phyloP scores from a whole-genome alignment of 2,888 invertebrate genomes.

The Aplocera efformata region DNA sequence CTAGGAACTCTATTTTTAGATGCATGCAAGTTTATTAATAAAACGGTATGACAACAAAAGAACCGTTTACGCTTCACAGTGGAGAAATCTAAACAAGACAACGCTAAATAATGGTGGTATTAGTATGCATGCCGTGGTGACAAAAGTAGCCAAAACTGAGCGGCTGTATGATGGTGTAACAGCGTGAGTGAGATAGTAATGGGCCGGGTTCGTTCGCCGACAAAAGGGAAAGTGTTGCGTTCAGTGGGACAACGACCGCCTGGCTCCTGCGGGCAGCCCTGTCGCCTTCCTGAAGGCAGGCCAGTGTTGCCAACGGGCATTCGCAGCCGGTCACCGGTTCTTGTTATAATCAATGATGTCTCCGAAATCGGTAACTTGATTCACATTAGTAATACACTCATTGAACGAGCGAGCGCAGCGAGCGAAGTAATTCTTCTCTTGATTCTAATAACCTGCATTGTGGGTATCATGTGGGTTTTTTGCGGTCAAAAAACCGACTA shows the following conservation, averaged over 20 bases:
- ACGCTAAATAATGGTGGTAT: slow-evolving; percentile 56
- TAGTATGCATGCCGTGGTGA: slow-evolving; percentile 66
- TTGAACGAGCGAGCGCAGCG: too few species aligned
- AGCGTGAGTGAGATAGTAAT: slow-evolving; percentile 72
- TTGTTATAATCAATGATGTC: too few species aligned
- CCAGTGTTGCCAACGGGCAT: slow-evolving; percentile 19
- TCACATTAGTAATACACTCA: too few species aligned
- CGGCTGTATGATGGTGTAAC: slow-evolving; percentile 67
- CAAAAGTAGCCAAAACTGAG: slow-evolving; percentile 67
- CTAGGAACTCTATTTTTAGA: slow-evolving; percentile 13
- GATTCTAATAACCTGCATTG: too few species aligned
- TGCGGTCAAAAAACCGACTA: too few species aligned
- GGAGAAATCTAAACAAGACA: slow-evolving; percentile 71
- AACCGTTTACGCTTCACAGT: slow-evolving; percentile 33
- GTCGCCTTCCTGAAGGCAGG: slow-evolving; percentile 50
- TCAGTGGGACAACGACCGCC: slow-evolving; percentile 78
- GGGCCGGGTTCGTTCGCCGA: slow-evolving; percentile 77
- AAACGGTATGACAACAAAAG: slow-evolving; percentile 37
- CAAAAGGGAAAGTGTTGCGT: slow-evolving; percentile 77
- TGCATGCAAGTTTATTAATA: slow-evolving; percentile 34
- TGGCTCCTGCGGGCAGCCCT: slow-evolving; percentile 57
- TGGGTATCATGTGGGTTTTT: too few species aligned
- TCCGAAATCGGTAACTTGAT: too few species aligned
- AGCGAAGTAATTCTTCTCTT: too few species aligned
- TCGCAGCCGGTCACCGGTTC: slow-evolving; percentile 1